Evolutionary conservation across 2,797 vertebrate genomes (phyloP).

Genomic region (Melopsittacus undulatus): DNA sequence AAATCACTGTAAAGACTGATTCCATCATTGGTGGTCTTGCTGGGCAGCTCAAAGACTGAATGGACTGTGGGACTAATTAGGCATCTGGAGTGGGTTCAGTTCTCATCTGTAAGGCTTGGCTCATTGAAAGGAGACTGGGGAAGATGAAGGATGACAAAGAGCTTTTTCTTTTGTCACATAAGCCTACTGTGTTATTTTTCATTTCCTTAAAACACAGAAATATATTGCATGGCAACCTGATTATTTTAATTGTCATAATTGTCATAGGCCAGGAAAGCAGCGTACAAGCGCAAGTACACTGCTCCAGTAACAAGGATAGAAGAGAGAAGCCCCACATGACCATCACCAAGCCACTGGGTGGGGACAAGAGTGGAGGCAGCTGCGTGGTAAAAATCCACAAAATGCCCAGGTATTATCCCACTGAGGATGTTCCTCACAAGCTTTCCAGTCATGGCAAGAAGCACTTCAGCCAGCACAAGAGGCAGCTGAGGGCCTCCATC

Average conservation of each 20-base stretch:
- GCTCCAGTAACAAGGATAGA: slow-evolving; percentile 90
- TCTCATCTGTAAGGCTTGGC: background rate
- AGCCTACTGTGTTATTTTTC: background rate
- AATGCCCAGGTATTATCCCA: slow-evolving; percentile 97
- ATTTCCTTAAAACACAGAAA: background rate
- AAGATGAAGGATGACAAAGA: background rate
- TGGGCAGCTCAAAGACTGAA: background rate
- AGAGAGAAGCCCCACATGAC: slow-evolving; percentile 80
- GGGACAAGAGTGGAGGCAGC: slow-evolving; percentile 95
- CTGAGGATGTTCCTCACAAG: slow-evolving; percentile 93
- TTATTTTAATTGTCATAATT: background rate
- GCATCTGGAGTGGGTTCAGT: background rate
- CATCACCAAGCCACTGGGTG: slow-evolving; percentile 89
- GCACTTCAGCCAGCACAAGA: slow-evolving; percentile 90
- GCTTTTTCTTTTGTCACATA: background rate
- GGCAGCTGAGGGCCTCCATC: slow-evolving; percentile 86
- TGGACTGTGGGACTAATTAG: background rate
- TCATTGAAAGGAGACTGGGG: background rate
- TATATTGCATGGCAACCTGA: background rate
- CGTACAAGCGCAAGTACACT: slow-evolving; percentile 93
- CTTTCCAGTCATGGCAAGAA: slow-evolving; percentile 93
- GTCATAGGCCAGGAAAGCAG: slow-evolving; percentile 82
- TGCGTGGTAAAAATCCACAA: slow-evolving; percentile 93
- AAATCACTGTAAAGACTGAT: background rate
- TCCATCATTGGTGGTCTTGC: background rate